These are phyloP conservation scores for Orientallactaga bullata DNA, from an alignment of 2,113 vertebrate genomes.

Conservation along the genomic window DNA sequence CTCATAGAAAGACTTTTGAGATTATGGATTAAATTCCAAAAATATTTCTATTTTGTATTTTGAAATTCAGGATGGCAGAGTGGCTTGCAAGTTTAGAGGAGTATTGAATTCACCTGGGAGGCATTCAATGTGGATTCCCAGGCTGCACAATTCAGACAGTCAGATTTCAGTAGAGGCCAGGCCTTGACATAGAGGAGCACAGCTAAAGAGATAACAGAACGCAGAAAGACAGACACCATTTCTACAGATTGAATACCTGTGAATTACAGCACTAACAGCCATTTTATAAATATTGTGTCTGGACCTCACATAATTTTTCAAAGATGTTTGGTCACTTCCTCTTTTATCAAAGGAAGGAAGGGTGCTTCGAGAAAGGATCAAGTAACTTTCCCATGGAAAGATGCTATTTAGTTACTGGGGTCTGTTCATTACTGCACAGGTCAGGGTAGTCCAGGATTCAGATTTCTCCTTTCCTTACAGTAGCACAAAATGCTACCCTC, in stretches of 20 bases:
- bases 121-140: not conserved
- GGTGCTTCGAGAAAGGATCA: not conserved
- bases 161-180: not conserved
- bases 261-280: not conserved
- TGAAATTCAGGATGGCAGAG: not conserved
- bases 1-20: not conserved
- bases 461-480: not conserved
- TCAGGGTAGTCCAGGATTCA: not conserved
- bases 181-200: not conserved
- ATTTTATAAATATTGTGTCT: not conserved
- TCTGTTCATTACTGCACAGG: not conserved
- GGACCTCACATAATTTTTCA: not conserved
- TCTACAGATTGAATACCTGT: not conserved
- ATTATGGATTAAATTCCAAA: not conserved
- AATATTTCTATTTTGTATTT: slow-evolving; percentile 36
- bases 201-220: not conserved
- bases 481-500: not conserved
- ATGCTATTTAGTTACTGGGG: not conserved
- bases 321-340: not conserved
- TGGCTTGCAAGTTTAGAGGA: not conserved
- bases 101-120: not conserved
- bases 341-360: not conserved
- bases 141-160: not conserved
- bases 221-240: not conserved
- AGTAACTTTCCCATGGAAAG: not conserved